phyloP scores from a whole-genome alignment of 92 coral and sea anemone species.

The Phenganax subtilis region DNA sequence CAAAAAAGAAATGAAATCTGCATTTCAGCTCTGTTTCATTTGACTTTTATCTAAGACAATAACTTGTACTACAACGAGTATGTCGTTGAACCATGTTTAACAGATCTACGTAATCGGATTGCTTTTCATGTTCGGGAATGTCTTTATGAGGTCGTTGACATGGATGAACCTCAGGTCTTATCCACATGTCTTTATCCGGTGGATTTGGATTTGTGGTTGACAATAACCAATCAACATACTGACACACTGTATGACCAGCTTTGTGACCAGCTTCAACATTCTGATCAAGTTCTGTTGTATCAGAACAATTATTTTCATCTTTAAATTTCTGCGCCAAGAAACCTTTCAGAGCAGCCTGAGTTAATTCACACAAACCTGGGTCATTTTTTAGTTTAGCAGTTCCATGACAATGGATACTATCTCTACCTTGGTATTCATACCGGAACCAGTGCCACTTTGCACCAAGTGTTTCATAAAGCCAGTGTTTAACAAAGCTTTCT shows the following conservation, averaged over 20 bases:
- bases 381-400: background rate
- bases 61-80: conserved; percentile 53
- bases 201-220: conserved; percentile 57
- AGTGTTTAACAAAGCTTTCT: too few relatives aligned
- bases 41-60: conserved; percentile 53
- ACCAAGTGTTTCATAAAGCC: too few relatives aligned
- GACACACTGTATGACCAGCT: conserved; percentile 53
- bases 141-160: conserved; percentile 52
- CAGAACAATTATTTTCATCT: conserved; percentile 34
- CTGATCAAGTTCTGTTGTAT: conserved; percentile 43
- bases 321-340: conserved; percentile 48
- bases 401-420: too few relatives aligned
- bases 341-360: conserved; percentile 49
- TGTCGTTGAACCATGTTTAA: conserved; percentile 54
- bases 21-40: conserved; percentile 24
- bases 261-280: conserved; percentile 56
- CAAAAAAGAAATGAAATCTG: background rate
- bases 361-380: conserved; percentile 24
- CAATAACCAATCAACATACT: conserved; percentile 62
- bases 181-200: conserved; percentile 55
- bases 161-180: conserved; percentile 52
- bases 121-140: conserved; percentile 42
- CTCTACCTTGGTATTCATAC: too few relatives aligned
- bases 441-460: too few relatives aligned
- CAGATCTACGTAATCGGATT: conserved; percentile 53